Evolutionary conservation across 92 coral and sea anemone genomes (phyloP).

Genomic region (Phymanthus crucifer): DNA sequence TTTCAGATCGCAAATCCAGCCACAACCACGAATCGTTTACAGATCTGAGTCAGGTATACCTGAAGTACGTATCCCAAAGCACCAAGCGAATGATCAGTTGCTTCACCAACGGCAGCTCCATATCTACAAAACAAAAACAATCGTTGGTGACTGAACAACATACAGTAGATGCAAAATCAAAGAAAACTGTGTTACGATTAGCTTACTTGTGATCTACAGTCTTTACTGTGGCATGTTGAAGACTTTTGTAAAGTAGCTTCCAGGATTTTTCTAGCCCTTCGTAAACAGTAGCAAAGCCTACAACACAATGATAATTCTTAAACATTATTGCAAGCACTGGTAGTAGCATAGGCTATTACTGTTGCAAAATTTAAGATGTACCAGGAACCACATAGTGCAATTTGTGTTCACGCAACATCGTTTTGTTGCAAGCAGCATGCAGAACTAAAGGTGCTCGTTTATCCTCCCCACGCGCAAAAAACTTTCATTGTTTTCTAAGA

Average conservation of each 20-base stretch:
- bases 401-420: too few species aligned
- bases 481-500: too few species aligned
- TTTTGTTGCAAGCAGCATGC: too few species aligned
- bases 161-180: too few species aligned
- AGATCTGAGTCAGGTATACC: conserved; percentile 41
- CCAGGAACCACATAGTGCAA: too few species aligned
- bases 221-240: conserved; percentile 85
- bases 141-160: neutral
- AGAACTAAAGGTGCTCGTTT: too few species aligned
- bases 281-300: conserved; percentile 84
- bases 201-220: conserved; percentile 98
- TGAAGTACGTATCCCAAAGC: conserved; percentile 89
- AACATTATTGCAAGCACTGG: neutral
- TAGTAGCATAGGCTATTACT: too few species aligned
- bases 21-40: neutral
- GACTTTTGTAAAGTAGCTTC: conserved; percentile 88
- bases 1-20: neutral
- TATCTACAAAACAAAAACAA: conserved; percentile 45
- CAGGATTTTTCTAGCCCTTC: conserved; percentile 90
- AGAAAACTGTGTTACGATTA: neutral
- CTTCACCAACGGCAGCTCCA: conserved; percentile 80
- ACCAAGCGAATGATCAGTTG: conserved; percentile 91
- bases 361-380: too few species aligned
- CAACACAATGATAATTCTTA: neutral
- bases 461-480: too few species aligned